phyloP scores from a whole-genome alignment of 2,888 invertebrate species.

The Eucera pruinosa region DNA sequence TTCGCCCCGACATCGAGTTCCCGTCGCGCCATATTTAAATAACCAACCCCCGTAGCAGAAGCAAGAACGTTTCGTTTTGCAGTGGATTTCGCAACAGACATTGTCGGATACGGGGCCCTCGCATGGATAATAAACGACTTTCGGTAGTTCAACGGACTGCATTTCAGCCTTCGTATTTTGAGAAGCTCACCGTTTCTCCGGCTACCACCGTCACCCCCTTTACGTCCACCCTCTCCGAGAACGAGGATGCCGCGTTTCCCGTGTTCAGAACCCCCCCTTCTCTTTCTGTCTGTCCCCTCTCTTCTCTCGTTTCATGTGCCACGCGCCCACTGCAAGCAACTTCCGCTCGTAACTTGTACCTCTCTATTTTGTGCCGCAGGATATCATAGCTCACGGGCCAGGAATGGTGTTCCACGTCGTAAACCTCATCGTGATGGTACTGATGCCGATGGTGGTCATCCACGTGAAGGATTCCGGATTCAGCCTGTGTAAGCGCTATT shows the following conservation, averaged over 20 bases:
- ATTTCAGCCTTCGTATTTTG: slow-evolving; percentile 59
- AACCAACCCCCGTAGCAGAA: slow-evolving; percentile 7
- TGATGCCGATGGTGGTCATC: slow-evolving; percentile 92
- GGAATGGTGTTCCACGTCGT: slow-evolving; percentile 91
- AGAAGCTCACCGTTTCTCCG: slow-evolving; percentile 43
- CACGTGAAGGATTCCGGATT: slow-evolving; percentile 91
- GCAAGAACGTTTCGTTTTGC: slow-evolving; percentile 36
- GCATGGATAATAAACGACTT: slow-evolving; percentile 61
- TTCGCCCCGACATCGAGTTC: neutral
- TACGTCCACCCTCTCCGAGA: neutral
- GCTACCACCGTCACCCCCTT: neutral
- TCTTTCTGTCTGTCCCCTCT: neutral
- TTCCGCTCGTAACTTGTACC: slow-evolving; percentile 71
- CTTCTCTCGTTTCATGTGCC: slow-evolving; percentile 12
- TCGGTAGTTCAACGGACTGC: slow-evolving; percentile 50
- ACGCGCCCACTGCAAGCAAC: slow-evolving; percentile 49
- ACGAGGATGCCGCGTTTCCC: slow-evolving; percentile 24
- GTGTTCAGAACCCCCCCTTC: neutral
- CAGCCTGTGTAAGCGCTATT: slow-evolving; percentile 89
- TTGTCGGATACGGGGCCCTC: slow-evolving; percentile 30
- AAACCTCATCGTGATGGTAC: slow-evolving; percentile 91
- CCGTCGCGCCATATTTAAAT: slow-evolving; percentile 45
- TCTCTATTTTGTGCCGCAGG: slow-evolving; percentile 85
- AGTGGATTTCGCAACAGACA: slow-evolving; percentile 42
- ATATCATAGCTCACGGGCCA: slow-evolving; percentile 88